These are phyloP conservation scores for Hylaeus anthracinus DNA, from an alignment of 1,140 invertebrate species.

Conservation along the genomic window DNA sequence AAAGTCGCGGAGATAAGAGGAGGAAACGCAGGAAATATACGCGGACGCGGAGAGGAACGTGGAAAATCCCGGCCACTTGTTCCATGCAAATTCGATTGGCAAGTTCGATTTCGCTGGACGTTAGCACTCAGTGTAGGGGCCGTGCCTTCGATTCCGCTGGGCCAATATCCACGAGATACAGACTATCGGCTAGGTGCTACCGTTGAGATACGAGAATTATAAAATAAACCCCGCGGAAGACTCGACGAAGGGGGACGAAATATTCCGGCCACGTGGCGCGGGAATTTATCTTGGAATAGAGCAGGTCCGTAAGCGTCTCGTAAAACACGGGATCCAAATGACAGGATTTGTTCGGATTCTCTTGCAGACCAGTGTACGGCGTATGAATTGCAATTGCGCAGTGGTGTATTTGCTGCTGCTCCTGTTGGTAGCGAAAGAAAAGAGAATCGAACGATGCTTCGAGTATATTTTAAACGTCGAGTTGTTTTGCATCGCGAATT, in stretches of 20 bases:
- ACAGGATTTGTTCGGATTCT: constrained; percentile 1
- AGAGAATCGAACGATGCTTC: background rate
- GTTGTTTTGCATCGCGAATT: too few relatives aligned
- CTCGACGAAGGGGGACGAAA: constrained; percentile 17
- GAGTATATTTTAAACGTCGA: background rate
- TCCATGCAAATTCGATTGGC: constrained; percentile 62
- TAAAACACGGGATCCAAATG: constrained; percentile 16
- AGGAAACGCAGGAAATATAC: background rate
- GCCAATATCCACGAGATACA: constrained; percentile 16
- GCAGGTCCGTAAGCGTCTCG: background rate
- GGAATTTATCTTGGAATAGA: constrained; percentile 26
- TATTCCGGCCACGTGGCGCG: constrained; percentile 36
- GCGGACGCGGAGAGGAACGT: background rate
- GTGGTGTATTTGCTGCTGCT: too few relatives aligned
- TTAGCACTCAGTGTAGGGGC: background rate
- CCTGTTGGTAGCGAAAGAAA: background rate
- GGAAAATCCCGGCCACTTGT: constrained; percentile 43
- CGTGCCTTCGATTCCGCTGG: constrained; percentile 6
- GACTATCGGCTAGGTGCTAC: background rate
- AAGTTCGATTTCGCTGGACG: constrained; percentile 38
- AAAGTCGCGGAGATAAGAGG: background rate
- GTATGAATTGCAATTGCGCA: background rate
- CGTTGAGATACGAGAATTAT: constrained; percentile 35
- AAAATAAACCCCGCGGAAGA: constrained; percentile 8
- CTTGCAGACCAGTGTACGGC: background rate